phyloP scores from a whole-genome alignment of 2,113 vertebrate genomes.

The Gopherus flavomarginatus region DNA sequence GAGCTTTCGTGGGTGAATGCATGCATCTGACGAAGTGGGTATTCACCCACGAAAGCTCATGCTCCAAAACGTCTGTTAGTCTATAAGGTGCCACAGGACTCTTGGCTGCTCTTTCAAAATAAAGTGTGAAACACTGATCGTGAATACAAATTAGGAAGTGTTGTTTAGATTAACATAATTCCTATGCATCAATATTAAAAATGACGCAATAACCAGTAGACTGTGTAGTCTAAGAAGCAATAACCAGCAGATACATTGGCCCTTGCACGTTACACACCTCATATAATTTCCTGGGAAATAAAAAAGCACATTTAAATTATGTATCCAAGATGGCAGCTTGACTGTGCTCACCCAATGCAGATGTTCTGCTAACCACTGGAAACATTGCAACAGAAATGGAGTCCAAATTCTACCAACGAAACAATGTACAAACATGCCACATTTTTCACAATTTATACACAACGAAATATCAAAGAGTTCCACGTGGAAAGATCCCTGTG shows the following conservation, averaged over 20 bases:
- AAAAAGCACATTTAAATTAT: not conserved
- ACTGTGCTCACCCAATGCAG: not conserved
- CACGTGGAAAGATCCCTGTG: not conserved
- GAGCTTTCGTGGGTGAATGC: no score
- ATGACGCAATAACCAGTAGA: not conserved
- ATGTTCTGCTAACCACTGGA: not conserved
- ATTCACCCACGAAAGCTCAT: no score
- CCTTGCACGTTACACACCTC: not conserved
- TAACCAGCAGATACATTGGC: not conserved
- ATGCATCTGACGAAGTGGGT: no score
- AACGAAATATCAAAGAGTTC: conserved; percentile 34
- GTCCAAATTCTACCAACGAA: conserved; percentile 31
- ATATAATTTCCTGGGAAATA: not conserved
- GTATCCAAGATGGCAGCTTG: not conserved
- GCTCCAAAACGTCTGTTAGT: no score
- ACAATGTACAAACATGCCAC: conserved; percentile 28
- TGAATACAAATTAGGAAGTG: not conserved
- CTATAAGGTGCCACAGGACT: no score
- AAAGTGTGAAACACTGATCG: not conserved
- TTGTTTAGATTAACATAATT: not conserved
- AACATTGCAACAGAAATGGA: not conserved
- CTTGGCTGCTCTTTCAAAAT: not conserved
- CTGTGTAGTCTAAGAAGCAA: not conserved
- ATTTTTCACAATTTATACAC: conserved; percentile 51
- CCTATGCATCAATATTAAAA: not conserved